Base-by-base conservation (phyloP, 2,113 vertebrate genomes). In the Trochalopteron elliotii region DNA sequence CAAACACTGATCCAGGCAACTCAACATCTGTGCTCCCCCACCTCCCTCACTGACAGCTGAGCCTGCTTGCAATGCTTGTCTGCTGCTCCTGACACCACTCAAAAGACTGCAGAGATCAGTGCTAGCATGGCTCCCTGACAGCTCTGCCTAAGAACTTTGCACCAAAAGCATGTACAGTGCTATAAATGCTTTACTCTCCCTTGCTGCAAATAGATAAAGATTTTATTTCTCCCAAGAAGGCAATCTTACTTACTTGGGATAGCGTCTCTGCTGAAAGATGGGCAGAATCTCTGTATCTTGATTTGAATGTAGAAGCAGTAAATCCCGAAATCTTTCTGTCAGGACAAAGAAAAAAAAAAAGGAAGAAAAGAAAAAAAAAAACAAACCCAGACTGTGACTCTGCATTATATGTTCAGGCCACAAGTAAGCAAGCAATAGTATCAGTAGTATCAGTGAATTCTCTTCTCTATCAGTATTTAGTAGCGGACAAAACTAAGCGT, bases 311-410 rank as follows among this genome's bases (percentile, higher is more conserved):
- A 98, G 98, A 92, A 99, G 98, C 50, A 99, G 96, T 94, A 99
- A 97, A 96, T 99, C 98, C 80, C 98, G 98, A 96, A 99, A 99
- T 72, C 98, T 98, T 95, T 98, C 99, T 99, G 98, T 95, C 69
- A 96, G 97, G 27, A 93, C 75, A 81, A 86, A 95, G 33, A 52
- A 61, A 75, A 70, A 75, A 47, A 47, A 5, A n/a, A n/a, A 22
- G 22, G 4, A 56, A 33, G 12, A 33, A 45, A 8, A 5, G 7
- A 13, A 8, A n/a, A 4, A 60, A 37, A 37, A 27, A 50, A 74
- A 61, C 11, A 89, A 93, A 93, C 78, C 90, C 95, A 96, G 20
- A 89, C 37, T 97, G 94, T 92, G 89, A 93, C 89, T 89, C 87
- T 93, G 86, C 59, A 44, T 55, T 85, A 1, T 12, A 90, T 8